Evolutionary conservation across 2,797 vertebrate genomes (phyloP).

Genomic region (Zalophus californianus): DNA sequence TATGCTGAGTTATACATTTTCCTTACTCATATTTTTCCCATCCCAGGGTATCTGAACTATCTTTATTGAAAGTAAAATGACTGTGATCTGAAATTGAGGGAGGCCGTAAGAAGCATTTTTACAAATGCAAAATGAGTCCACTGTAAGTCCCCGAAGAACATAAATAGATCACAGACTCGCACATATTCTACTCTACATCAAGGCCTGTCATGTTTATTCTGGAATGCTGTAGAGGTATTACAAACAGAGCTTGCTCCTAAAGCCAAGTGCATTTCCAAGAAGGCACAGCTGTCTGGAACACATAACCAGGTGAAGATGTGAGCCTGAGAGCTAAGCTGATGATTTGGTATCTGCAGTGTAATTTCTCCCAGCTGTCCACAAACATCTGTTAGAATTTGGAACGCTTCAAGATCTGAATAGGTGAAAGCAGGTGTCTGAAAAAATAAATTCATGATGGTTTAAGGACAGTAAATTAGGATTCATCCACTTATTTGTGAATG

Average conservation of each 20-base stretch:
- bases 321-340: constrained; percentile 52
- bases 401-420: constrained; percentile 70
- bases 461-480: constrained; percentile 63
- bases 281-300: constrained; percentile 74
- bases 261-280: constrained; percentile 71
- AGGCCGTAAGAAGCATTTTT: constrained; percentile 49
- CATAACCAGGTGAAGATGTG: constrained; percentile 76
- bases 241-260: constrained; percentile 59
- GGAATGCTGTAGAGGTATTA: constrained; percentile 40
- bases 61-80: constrained; percentile 58
- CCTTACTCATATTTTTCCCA: constrained; percentile 44
- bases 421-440: constrained; percentile 65
- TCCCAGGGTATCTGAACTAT: neutral
- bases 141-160: constrained; percentile 19
- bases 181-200: constrained; percentile 25
- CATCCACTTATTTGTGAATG: constrained; percentile 63
- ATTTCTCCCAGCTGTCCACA: constrained; percentile 52
- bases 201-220: constrained; percentile 62
- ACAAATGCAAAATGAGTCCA: constrained; percentile 51
- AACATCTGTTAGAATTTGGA: constrained; percentile 57
- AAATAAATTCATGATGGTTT: constrained; percentile 63
- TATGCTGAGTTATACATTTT: constrained; percentile 23
- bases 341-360: constrained; percentile 57
- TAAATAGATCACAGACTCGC: constrained; percentile 32
- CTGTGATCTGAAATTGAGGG: constrained; percentile 28